Base-by-base conservation (phyloP, 2,113 vertebrate genomes). In the Callopanchax toddi region DNA sequence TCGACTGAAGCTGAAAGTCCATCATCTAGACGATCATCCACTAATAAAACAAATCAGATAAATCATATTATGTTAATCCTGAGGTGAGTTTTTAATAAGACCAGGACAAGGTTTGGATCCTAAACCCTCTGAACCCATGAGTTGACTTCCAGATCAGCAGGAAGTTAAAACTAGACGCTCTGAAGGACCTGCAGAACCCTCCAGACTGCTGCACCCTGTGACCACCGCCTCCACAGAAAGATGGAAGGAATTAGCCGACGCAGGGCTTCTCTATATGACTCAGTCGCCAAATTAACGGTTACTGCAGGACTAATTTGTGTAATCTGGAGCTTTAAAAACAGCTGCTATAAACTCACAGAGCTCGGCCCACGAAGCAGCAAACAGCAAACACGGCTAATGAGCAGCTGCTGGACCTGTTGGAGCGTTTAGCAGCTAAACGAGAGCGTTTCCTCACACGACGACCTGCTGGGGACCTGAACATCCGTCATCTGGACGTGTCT, bases 401-500 rank as follows among this genome's bases (percentile, higher is more conserved):
- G 25, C 49, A 51, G 49, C 49, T 51, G 49, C 1, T 51, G 25
- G 32, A 51, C 49, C 11, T 32, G 32, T 23, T 23, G 25, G 25
- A 51, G 49, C 49, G 18, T 51, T 51, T 32, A 51, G 49, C 49
- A 51, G 49, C 49, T 29, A 51, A 51, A 51, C 11, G 49, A 25
- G 18, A 51, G 18, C 29, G 18, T 11, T 50, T 11, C 11, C 16
- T 26, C 29, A 25, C 3, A 23, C 26, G 48, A 50, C 20, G n/a
- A n/a, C n/a, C 48, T n/a, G 48, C 7, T 29, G 49, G 15, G 17
- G 23, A 50, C 16, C 13, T n/a, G n/a, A 25, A 50, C 17, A 50
- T 16, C 4, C 9, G 48, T 11, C 7, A 51, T 18, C 32, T 32
- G n/a, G 29, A 11, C 17, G n/a, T n/a, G n/a, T n/a, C n/a, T n/a